Evolutionary conservation across 1,140 invertebrate species (phyloP).

Genomic region (Apis laboriosa): DNA sequence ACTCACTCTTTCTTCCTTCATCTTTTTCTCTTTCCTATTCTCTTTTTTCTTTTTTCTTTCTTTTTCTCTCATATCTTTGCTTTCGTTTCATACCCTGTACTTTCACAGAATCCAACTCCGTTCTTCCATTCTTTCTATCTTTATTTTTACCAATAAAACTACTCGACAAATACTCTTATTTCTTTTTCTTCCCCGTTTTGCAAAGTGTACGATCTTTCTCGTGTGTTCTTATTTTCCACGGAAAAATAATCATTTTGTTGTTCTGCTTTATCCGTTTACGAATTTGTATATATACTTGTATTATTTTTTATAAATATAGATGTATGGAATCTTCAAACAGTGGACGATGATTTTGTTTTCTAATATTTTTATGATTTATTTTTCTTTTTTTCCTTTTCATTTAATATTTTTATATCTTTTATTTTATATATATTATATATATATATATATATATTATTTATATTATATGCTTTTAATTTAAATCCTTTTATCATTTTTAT

Average conservation of each 20-base stretch:
- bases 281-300: not conserved
- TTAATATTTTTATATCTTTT: not conserved
- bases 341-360: not conserved
- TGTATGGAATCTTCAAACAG: not conserved
- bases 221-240: conserved; percentile 4
- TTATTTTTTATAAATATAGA: not conserved
- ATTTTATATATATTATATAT: no score
- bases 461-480: no score
- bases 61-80: conserved; percentile 34
- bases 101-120: conserved; percentile 20
- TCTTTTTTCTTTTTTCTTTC: conserved; percentile 35
- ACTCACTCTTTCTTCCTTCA: conserved; percentile 73
- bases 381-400: not conserved
- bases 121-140: conserved; percentile 29
- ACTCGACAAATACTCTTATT: conserved; percentile 19
- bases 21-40: conserved; percentile 60
- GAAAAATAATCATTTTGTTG: conserved; percentile 13
- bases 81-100: not conserved
- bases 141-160: conserved; percentile 41
- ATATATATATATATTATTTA: no score
- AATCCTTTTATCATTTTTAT: not conserved
- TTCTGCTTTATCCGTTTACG: not conserved
- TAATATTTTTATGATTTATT: not conserved
- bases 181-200: not conserved
- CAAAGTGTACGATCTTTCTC: conserved; percentile 4